Evolutionary conservation across 1,140 invertebrate genomes (phyloP), one percentile per base, ranked within the genome.

Genomic region (Plectrocnemia conspersa): DNA sequence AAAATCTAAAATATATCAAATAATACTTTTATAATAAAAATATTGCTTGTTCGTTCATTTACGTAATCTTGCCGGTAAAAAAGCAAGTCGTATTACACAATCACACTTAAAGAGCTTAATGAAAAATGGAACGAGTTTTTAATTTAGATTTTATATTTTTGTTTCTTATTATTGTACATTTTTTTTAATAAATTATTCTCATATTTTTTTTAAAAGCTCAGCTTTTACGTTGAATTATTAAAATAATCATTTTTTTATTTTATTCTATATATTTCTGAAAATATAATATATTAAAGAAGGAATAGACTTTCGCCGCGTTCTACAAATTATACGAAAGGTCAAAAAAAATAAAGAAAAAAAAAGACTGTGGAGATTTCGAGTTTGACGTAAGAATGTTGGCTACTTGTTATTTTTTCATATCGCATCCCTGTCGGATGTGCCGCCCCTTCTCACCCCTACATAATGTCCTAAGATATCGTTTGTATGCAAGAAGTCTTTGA

Each of bases 401-500:
- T 45, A 54, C 41, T 45, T 45, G 25, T 54, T 54, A 54, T 54
- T 54, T 54, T 54, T 54, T 54, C 52, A 54, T 54, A 54, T 54
- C 52, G 52, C 6, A 36, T 21, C 29, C 47, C 47, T 18, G 9
- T 24, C 11, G 16, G 19, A 19, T 45, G 27, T 36, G 19, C 40
- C 33, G 18, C 35, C 45, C 57, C 35, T 52, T 54, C 47, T 41
- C 52, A 29, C 57, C 41, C 40, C 52, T 29, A 36, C 49, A 38
- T 46, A 41, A 38, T 56, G 50, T 48, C 46, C 50, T 67, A 70
- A 67, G 63, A 64, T 66, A 69, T 73, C 73, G 69, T 76, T 76
- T 76, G 73, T 75, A 76, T 76, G 72, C 74, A 70, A 68, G 70
- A 68, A 73, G 72, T 73, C 72, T 71, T 67, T 68, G 69, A 69